phyloP scores from a whole-genome alignment of 2,888 invertebrate genomes.

The Hyppa rectilinea region DNA sequence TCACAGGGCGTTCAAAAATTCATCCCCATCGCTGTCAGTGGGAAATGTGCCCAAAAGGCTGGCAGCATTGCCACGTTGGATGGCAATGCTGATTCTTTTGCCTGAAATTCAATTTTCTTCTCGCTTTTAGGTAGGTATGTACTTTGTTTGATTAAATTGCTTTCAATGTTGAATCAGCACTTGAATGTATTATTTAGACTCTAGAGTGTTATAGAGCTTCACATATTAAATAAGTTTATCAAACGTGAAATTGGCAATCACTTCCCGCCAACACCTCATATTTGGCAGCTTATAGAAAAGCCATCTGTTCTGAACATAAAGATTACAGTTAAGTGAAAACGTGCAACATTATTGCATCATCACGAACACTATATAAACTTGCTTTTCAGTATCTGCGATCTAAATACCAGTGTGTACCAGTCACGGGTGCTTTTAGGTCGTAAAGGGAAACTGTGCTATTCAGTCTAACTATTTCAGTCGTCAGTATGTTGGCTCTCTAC shows the following conservation, averaged over 20 bases:
- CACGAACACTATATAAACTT: constrained; percentile 26
- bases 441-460: constrained; percentile 23
- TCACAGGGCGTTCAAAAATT: too few relatives aligned
- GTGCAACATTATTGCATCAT: constrained; percentile 31
- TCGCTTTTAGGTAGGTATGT: neutral
- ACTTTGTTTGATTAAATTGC: neutral
- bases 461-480: constrained; percentile 2
- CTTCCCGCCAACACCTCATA: neutral
- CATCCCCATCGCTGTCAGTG: too few relatives aligned
- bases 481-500: constrained; percentile 26
- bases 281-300: constrained; percentile 17
- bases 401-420: constrained; percentile 60
- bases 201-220: neutral
- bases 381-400: constrained; percentile 44
- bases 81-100: too few relatives aligned
- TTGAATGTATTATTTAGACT: neutral
- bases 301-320: constrained; percentile 29
- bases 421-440: constrained; percentile 41
- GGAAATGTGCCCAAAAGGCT: too few relatives aligned
- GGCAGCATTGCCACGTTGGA: too few relatives aligned
- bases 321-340: constrained; percentile 44
- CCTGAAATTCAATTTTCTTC: constrained; percentile 3
- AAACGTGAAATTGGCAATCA: constrained; percentile 6
- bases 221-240: neutral
- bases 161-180: neutral